A percentile compares a stretch with the other conserved stretches of the same genome.
These are phyloP conservation scores for Aphelinus certus DNA, from an alignment of 1,140 invertebrate genomes.

Conservation along the genomic window DNA sequence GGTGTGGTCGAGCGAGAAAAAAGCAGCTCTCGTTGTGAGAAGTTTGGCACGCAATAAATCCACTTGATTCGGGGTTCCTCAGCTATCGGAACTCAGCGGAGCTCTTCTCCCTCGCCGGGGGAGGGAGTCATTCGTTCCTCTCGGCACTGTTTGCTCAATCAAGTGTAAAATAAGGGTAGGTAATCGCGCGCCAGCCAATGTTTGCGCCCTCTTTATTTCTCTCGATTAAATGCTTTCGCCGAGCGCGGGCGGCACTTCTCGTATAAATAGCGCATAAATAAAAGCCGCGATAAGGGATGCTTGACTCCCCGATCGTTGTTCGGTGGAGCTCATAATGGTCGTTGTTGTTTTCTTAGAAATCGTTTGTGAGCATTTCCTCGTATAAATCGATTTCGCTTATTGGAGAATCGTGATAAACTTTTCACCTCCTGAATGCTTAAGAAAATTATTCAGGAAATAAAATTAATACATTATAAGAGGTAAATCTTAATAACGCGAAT, in stretches of 20 bases:
- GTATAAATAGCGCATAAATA: constrained; percentile 26
- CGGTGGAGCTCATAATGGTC: no score
- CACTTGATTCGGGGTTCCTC: constrained; percentile 3
- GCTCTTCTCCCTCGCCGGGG: not conserved
- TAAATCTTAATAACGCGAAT: no score
- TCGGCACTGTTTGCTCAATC: constrained; percentile 34
- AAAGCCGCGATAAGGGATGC: constrained; percentile 6
- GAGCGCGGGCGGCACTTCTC: not conserved
- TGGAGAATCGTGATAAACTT: no score
- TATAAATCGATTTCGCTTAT: no score
- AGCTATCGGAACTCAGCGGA: no score
- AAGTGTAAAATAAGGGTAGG: constrained; percentile 32
- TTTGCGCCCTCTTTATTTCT: constrained; percentile 25
- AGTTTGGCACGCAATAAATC: constrained; percentile 25
- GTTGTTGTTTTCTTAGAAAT: no score
- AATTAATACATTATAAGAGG: no score
- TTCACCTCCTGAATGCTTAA: no score
- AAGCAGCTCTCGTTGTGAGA: not conserved
- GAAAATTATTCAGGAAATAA: no score
- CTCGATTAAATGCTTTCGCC: constrained; percentile 20
- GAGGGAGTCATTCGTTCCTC: constrained; percentile 1
- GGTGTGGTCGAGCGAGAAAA: no score
- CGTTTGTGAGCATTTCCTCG: no score
- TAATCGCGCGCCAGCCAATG: constrained; percentile 15
- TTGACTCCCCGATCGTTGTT: not conserved